Evolutionary conservation across 2,113 vertebrate genomes (phyloP).

Genomic region (Clupea harengus): DNA sequence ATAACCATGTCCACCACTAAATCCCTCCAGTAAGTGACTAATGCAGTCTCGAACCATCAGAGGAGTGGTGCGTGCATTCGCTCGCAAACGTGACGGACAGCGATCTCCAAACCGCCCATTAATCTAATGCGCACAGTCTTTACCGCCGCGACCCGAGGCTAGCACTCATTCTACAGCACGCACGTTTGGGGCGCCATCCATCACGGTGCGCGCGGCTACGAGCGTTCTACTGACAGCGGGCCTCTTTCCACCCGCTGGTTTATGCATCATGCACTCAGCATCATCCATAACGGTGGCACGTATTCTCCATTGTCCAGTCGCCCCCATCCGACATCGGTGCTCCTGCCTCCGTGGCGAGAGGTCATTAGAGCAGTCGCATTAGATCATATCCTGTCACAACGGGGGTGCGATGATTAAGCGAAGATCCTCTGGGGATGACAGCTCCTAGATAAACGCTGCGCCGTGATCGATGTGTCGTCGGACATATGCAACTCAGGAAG

Average conservation of each 20-base stretch:
- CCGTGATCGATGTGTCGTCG: neutral
- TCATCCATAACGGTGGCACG: neutral
- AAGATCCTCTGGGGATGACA: neutral
- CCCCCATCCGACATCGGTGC: neutral
- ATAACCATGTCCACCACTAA: neutral
- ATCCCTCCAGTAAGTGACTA: neutral
- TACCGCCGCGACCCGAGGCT: neutral
- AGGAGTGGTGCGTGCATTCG: neutral
- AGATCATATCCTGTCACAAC: neutral
- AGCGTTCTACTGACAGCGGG: neutral
- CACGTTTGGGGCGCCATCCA: neutral
- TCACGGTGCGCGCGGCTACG: neutral
- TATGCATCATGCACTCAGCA: neutral
- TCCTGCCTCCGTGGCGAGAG: neutral
- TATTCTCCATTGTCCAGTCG: neutral
- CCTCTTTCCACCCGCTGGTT: neutral
- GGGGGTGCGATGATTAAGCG: neutral
- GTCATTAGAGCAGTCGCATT: neutral
- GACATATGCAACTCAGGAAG: constrained; percentile 11
- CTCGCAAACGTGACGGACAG: neutral
- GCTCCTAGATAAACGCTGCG: neutral
- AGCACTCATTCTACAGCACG: neutral
- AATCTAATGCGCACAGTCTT: neutral
- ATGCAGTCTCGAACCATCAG: neutral
- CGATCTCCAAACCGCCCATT: neutral